phyloP scores from a whole-genome alignment of 2,888 invertebrate species.

The Agriopis leucophaearia region DNA sequence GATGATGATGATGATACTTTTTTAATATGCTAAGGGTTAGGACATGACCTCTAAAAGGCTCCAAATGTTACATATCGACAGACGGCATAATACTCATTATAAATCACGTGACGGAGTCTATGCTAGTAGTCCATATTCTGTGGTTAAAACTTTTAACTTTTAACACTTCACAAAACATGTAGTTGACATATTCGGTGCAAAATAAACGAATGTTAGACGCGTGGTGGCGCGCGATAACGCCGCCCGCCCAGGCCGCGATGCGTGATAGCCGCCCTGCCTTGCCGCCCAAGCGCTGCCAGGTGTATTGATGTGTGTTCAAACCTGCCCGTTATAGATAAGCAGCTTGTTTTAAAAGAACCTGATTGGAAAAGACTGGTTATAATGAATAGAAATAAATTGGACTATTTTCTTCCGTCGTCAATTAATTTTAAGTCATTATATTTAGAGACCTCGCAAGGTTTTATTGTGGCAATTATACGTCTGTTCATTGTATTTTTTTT shows the following conservation, averaged over 20 bases:
- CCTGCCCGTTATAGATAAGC: conserved; percentile 25
- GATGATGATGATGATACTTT: too few relatives aligned
- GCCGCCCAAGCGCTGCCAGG: conserved; percentile 41
- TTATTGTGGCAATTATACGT: too few relatives aligned
- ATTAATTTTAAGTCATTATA: too few relatives aligned
- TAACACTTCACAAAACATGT: background rate
- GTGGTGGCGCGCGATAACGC: conserved; percentile 57
- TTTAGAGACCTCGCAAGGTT: too few relatives aligned
- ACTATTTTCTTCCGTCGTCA: too few relatives aligned
- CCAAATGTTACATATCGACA: too few relatives aligned
- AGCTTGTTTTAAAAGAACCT: conserved; percentile 6
- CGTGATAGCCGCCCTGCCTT: conserved; percentile 11
- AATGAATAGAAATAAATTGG: background rate
- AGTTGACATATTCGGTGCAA: conserved; percentile 49
- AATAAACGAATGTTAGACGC: conserved; percentile 54
- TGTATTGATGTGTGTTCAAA: conserved; percentile 28
- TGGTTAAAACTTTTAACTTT: background rate
- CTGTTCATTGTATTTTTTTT: too few relatives aligned
- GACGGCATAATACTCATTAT: too few relatives aligned
- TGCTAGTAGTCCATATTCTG: background rate
- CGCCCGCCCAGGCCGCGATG: conserved; percentile 51
- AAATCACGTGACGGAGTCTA: too few relatives aligned
- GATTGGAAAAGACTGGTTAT: background rate
- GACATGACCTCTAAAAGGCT: too few relatives aligned
- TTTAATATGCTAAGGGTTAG: too few relatives aligned